These are phyloP conservation scores for Lerista edwardsae DNA, from an alignment of 2,797 vertebrate genomes.

Conservation along the genomic window DNA sequence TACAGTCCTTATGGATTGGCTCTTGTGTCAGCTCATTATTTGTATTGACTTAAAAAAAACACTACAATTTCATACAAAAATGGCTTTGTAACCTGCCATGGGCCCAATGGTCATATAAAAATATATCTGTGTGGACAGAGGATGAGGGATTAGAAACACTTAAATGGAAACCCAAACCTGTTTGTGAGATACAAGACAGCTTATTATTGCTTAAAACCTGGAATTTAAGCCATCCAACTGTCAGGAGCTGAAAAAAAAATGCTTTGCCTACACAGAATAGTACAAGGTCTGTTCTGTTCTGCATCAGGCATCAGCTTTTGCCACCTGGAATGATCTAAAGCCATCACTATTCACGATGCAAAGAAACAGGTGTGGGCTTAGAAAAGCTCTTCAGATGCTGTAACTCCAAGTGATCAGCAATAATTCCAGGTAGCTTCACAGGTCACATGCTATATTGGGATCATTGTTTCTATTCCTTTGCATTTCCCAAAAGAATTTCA, in stretches of 20 bases:
- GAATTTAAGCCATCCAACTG: neutral
- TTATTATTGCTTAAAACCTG: neutral
- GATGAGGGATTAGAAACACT: neutral
- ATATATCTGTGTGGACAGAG: neutral
- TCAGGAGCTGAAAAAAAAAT: neutral
- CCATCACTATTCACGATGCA: neutral
- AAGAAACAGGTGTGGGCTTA: constrained; percentile 13
- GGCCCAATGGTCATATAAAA: neutral
- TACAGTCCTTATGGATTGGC: neutral
- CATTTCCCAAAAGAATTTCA: neutral
- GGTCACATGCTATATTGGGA: neutral
- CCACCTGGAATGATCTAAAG: constrained; percentile 27
- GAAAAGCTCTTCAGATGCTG: neutral
- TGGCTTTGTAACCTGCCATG: neutral
- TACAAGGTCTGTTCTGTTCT: constrained; percentile 1
- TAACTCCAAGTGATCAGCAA: neutral
- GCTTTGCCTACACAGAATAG: neutral
- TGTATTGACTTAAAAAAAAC: neutral
- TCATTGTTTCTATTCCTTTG: neutral
- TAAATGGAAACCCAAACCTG: constrained; percentile 2
- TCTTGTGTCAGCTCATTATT: neutral
- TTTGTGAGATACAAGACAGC: neutral
- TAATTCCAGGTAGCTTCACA: constrained; percentile 15
- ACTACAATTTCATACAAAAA: neutral
- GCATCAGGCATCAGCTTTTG: constrained; percentile 12